These are phyloP conservation scores for Subanguina moxae DNA, from an alignment of 1,140 invertebrate genomes.

Conservation along the genomic window DNA sequence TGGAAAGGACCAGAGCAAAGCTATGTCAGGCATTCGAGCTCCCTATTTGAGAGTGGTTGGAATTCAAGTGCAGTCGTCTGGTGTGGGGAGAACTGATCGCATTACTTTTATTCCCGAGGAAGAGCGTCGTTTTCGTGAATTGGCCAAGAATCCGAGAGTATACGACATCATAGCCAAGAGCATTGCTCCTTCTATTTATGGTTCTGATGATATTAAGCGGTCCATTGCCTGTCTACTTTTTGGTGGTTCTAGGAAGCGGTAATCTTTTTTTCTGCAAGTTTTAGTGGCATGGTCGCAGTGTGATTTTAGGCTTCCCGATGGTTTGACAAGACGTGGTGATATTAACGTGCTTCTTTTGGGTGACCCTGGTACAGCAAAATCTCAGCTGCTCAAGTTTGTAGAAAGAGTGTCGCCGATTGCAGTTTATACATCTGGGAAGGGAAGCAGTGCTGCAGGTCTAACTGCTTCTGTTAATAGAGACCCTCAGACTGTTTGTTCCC, in stretches of 20 bases:
- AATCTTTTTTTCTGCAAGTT: conserved; percentile 1
- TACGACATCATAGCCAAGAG: conserved; percentile 84
- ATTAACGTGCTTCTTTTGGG: conserved; percentile 92
- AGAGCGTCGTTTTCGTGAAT: conserved; percentile 80
- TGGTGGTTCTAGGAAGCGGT: conserved; percentile 72
- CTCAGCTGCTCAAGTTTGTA: conserved; percentile 94
- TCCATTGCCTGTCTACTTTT: conserved; percentile 91
- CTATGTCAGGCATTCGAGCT: conserved; percentile 81
- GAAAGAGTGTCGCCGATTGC: conserved; percentile 90
- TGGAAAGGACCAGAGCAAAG: conserved; percentile 71
- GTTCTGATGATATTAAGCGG: conserved; percentile 90
- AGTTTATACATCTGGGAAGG: conserved; percentile 96
- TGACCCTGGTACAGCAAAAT: conserved; percentile 98
- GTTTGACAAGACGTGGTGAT: conserved; percentile 86
- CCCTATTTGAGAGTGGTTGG: conserved; percentile 92
- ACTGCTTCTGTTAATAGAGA: conserved; percentile 94
- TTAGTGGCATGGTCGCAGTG: no score
- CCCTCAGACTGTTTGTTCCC: conserved; percentile 72
- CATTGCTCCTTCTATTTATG: conserved; percentile 95
- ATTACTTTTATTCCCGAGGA: conserved; percentile 73
- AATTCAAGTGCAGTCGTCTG: conserved; percentile 78
- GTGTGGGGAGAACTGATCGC: conserved; percentile 68
- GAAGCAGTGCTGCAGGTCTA: conserved; percentile 93
- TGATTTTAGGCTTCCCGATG: conserved; percentile 77
- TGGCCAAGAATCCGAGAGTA: conserved; percentile 78